Evolutionary conservation across 2,113 vertebrate species (phyloP), one percentile per base, ranked within the genome.

Genomic region (Erythrocercus mccallii): DNA sequence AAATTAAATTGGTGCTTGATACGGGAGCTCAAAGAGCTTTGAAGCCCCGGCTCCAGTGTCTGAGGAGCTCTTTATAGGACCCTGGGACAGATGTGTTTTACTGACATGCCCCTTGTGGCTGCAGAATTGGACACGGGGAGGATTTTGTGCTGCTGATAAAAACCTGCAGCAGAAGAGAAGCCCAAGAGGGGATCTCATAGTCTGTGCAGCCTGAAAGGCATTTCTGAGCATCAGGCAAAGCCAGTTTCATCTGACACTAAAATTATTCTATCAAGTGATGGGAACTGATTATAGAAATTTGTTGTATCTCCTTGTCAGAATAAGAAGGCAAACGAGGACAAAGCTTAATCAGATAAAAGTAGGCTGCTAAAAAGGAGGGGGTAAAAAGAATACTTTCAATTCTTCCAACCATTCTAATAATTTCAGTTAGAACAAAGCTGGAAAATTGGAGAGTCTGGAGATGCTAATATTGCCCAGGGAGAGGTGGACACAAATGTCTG

Each of bases 211-310:
- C 72, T 65, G 86, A 90, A 72, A 68, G 61, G 79, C 79, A 53
- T 83, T 94, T 88, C 92, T 74, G 40, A 68, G 64, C 66, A 70
- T 66, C 94, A 86, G 47, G 64, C 84, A 53, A 80, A 95, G 76
- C 85, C 35, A 10, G 35, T 60, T 94, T 92, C 81, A 76, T 79
- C 81, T 84, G 84, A 62, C 9, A 24, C 81, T 83, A 37, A 88
- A 95, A 92, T 96, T 85, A 82, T 77, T 93, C 68, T 62, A 69
- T 95, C 91, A 77, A 86, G 51, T 64, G 88, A 76, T 92, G 65
- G 77, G 93, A 97, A 90, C 87, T 86, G 92, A 93, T 93, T 70
- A 81, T 45, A 95, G 94, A 93, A 81, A 94, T 88, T 65, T 83
- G 76, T 92, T 90, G 45, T 77, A 92, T 85, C 90, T 95, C 64